These are phyloP conservation scores for Trachythela sp. DNA, from an alignment of 64 coral and sea anemone genomes.

Conservation along the genomic window DNA sequence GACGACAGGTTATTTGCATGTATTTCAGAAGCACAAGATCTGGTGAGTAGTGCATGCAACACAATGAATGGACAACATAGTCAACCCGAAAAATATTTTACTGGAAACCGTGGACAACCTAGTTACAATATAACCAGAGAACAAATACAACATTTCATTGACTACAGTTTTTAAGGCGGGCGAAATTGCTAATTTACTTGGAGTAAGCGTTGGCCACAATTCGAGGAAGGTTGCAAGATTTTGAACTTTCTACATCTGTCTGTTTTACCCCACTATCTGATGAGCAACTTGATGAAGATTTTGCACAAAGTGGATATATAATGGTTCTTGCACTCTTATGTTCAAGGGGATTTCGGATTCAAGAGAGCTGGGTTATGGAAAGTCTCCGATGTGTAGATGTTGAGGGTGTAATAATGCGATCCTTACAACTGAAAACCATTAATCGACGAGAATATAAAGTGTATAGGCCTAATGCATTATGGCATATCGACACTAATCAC, in stretches of 20 bases:
- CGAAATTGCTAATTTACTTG: slow-evolving; percentile 15
- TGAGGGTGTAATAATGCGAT: slow-evolving; percentile 31
- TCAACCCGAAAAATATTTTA: slow-evolving; percentile 33
- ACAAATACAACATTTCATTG: slow-evolving; percentile 25
- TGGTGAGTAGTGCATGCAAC: slow-evolving; percentile 3
- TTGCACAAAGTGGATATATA: slow-evolving; percentile 37
- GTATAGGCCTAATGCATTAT: slow-evolving; percentile 27
- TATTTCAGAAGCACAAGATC: slow-evolving; percentile 31
- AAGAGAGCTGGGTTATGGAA: slow-evolving; percentile 25
- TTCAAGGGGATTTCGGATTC: slow-evolving; percentile 9
- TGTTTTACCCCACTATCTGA: slow-evolving; percentile 22
- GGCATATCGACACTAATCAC: slow-evolving; percentile 22
- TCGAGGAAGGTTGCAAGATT: slow-evolving; percentile 15
- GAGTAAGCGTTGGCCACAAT: slow-evolving; percentile 26
- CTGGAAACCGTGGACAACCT: slow-evolving; percentile 32
- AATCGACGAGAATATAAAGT: slow-evolving; percentile 25
- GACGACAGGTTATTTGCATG: slow-evolving; percentile 3
- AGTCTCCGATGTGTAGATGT: slow-evolving; percentile 25
- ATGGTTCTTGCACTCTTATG: slow-evolving; percentile 2
- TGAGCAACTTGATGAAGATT: slow-evolving; percentile 22
- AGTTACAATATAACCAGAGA: slow-evolving; percentile 28
- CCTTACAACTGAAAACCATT: slow-evolving; percentile 21
- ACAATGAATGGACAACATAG: neutral
- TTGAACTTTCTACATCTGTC: neutral
- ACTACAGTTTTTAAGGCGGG: slow-evolving; percentile 11